phyloP scores from a whole-genome alignment of 2,888 invertebrate species.

The Leptopilina myrica region DNA sequence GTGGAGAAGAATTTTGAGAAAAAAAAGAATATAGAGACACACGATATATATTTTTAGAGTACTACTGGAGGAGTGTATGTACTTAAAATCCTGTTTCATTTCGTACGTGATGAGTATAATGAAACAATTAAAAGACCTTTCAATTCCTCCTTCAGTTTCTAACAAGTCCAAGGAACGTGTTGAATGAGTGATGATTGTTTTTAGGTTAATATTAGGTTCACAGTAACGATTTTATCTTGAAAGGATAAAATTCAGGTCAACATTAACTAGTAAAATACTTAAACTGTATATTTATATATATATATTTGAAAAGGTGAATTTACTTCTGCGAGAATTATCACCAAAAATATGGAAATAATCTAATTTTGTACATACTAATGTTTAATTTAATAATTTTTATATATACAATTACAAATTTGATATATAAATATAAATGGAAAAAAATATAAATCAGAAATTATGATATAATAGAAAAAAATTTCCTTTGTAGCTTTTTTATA shows the following conservation, averaged over 20 bases:
- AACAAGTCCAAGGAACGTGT: constrained; percentile 17
- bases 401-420: too few relatives aligned
- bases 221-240: constrained; percentile 35
- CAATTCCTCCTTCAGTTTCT: neutral
- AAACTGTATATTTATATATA: neutral
- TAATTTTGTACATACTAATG: neutral
- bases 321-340: neutral
- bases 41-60: too few relatives aligned
- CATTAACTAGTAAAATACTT: constrained; percentile 7
- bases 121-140: constrained; percentile 17
- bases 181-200: constrained; percentile 34
- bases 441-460: neutral
- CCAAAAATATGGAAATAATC: neutral
- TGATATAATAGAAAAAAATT: neutral
- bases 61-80: too few relatives aligned
- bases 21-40: too few relatives aligned
- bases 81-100: neutral
- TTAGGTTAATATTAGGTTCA: constrained; percentile 11
- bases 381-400: too few relatives aligned
- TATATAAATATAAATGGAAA: neutral
- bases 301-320: neutral
- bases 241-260: constrained; percentile 15
- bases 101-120: constrained; percentile 7
- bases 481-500: neutral
- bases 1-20: too few relatives aligned